These are phyloP conservation scores for Dioctria rufipes DNA, from an alignment of 2,888 invertebrate species.

Conservation along the genomic window DNA sequence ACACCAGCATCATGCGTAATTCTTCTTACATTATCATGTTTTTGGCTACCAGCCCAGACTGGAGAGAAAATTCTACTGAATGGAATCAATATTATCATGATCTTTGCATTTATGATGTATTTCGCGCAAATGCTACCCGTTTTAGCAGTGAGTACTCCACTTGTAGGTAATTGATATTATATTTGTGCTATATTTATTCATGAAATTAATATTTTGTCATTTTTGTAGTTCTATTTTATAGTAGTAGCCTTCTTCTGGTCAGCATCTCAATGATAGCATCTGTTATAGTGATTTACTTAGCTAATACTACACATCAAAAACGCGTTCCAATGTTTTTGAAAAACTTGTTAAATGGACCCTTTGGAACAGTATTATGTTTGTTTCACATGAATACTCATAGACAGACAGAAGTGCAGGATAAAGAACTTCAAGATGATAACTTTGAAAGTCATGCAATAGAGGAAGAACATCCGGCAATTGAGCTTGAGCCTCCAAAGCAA, in stretches of 20 bases:
- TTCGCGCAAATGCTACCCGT: conserved; percentile 73
- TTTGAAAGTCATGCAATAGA: conserved; percentile 67
- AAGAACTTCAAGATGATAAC: conserved; percentile 71
- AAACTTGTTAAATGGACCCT: conserved; percentile 65
- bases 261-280: conserved; percentile 72
- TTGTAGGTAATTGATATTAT: conserved; percentile 65
- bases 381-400: neutral
- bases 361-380: conserved; percentile 55
- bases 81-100: conserved; percentile 73
- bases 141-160: conserved; percentile 66
- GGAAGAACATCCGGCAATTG: conserved; percentile 69
- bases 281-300: conserved; percentile 73
- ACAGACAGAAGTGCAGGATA: neutral
- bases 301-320: conserved; percentile 70
- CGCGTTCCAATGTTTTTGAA: conserved; percentile 71
- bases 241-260: conserved; percentile 72
- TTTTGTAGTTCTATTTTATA: conserved; percentile 72
- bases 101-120: conserved; percentile 74
- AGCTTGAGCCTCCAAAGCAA: conserved; percentile 49
- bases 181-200: neutral
- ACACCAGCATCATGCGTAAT: conserved; percentile 78
- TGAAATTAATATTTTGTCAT: neutral
- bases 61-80: conserved; percentile 75
- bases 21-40: conserved; percentile 75
- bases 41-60: conserved; percentile 76